phyloP scores from a whole-genome alignment of 1,140 invertebrate genomes.

The Triops cancriformis region DNA sequence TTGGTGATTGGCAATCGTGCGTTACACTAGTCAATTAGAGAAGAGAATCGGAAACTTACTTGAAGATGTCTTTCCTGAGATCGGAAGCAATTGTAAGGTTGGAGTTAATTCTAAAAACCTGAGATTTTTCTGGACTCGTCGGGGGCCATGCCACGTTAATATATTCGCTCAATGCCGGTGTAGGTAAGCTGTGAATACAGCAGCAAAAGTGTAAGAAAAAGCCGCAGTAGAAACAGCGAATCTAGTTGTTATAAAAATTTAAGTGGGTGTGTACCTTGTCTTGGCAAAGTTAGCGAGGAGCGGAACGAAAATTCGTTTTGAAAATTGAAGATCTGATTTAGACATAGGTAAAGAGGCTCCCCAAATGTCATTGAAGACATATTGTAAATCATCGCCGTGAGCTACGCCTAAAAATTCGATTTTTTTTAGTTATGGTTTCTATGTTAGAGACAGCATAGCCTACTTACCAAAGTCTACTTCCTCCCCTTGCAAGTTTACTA shows the following conservation, averaged over 20 bases:
- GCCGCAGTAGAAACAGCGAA: too few relatives aligned
- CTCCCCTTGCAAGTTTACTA: slow-evolving; percentile 37
- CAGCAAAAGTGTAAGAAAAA: not conserved
- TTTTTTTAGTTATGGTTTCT: not conserved
- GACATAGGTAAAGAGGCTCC: slow-evolving; percentile 33
- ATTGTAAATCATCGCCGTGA: slow-evolving; percentile 39
- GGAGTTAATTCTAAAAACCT: not conserved
- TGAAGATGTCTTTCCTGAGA: slow-evolving; percentile 14
- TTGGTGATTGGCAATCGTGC: not conserved
- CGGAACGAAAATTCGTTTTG: slow-evolving; percentile 33
- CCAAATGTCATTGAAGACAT: slow-evolving; percentile 36
- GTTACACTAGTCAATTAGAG: not conserved
- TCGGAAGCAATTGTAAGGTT: not conserved
- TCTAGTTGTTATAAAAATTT: too few relatives aligned
- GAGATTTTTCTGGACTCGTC: not conserved
- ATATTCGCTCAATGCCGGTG: slow-evolving; percentile 20
- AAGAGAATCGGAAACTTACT: slow-evolving; percentile 13
- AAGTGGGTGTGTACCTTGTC: slow-evolving; percentile 32
- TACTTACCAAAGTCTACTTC: slow-evolving; percentile 24
- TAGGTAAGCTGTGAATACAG: slow-evolving; percentile 26
- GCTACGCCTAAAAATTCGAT: slow-evolving; percentile 34
- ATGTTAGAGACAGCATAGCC: not conserved
- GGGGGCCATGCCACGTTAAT: slow-evolving; percentile 26
- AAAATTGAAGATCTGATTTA: slow-evolving; percentile 33
- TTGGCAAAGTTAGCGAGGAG: slow-evolving; percentile 35